Conservation (phyloP, 2,113 vertebrate species). For the Pogona vitticeps region DNA sequence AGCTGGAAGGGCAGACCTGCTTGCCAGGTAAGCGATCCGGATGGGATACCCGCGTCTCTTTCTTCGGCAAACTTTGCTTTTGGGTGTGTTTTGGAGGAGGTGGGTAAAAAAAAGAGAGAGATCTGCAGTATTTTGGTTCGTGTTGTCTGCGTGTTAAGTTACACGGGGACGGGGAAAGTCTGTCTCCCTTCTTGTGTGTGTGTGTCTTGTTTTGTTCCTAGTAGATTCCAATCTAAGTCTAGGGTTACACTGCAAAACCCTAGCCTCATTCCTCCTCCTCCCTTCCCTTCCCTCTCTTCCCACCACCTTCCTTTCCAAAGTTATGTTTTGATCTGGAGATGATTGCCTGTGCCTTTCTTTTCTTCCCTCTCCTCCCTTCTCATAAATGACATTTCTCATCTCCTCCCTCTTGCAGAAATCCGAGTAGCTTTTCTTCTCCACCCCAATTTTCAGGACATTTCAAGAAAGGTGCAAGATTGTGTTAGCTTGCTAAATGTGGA, state of each 20-base stretch:
- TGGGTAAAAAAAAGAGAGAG: neutral
- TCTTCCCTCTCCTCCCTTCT: too few relatives aligned
- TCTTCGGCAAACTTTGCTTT: conserved; percentile 11
- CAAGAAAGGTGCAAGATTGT: neutral
- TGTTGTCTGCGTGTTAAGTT: neutral
- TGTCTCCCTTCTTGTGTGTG: too few relatives aligned
- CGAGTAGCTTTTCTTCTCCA: neutral
- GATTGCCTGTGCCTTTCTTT: neutral
- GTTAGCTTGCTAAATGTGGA: neutral
- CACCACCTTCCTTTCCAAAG: neutral
- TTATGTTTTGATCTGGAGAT: conserved; percentile 5
- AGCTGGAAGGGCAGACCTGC: neutral
- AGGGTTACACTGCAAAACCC: neutral
- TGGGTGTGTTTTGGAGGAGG: neutral
- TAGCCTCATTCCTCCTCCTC: neutral
- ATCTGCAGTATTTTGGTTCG: neutral
- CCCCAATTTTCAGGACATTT: too few relatives aligned
- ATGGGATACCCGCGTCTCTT: neutral
- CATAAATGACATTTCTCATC: neutral
- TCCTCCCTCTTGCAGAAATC: neutral
- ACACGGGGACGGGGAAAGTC: neutral
- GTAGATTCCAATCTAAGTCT: conserved; percentile 9
- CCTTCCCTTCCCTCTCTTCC: neutral
- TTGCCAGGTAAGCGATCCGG: neutral
- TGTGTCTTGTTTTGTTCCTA: conserved; percentile 11